A percentile compares a stretch with the other conserved stretches of the same genome.
Conservation (phyloP, 2,888 invertebrate species). For the Monopis laevigella region DNA sequence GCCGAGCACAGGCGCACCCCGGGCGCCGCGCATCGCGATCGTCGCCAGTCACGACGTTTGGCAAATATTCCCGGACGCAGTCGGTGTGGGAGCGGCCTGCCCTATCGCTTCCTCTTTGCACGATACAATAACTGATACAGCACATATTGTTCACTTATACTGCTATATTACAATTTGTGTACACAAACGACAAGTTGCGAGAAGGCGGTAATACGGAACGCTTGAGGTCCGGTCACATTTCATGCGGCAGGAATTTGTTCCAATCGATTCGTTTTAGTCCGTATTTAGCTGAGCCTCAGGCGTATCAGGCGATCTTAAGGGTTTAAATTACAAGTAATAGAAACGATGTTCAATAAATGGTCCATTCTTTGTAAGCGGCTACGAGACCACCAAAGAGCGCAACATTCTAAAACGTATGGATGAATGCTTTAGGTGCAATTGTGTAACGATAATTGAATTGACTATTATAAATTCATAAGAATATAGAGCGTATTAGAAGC, state of each 20-base stretch:
- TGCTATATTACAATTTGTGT: background rate
- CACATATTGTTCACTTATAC: conserved; percentile 29
- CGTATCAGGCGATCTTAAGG: conserved; percentile 29
- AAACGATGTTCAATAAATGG: conserved; percentile 42
- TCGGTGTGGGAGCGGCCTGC: conserved; percentile 57
- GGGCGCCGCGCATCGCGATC: conserved; percentile 62
- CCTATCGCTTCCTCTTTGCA: conserved; percentile 59
- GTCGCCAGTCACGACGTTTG: conserved; percentile 63
- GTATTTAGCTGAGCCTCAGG: conserved; percentile 31
- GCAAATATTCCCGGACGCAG: conserved; percentile 58
- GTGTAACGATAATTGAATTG: too few species aligned
- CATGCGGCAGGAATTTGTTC: conserved; percentile 1
- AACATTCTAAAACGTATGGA: conserved; percentile 19
- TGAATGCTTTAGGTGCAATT: too few species aligned
- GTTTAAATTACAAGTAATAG: conserved; percentile 39
- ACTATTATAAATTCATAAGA: too few species aligned
- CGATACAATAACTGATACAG: conserved; percentile 48
- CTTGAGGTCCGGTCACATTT: background rate
- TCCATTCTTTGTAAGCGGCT: conserved; percentile 30
- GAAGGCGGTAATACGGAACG: background rate
- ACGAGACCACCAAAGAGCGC: conserved; percentile 35
- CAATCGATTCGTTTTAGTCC: conserved; percentile 25
- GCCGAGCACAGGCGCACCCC: conserved; percentile 52
- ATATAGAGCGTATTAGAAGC: too few species aligned
- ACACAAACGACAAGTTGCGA: background rate